A percentile compares a stretch with the other conserved stretches of the same genome.
These are phyloP conservation scores for Cathartes aura DNA, from an alignment of 2,113 vertebrate species.

Conservation along the genomic window DNA sequence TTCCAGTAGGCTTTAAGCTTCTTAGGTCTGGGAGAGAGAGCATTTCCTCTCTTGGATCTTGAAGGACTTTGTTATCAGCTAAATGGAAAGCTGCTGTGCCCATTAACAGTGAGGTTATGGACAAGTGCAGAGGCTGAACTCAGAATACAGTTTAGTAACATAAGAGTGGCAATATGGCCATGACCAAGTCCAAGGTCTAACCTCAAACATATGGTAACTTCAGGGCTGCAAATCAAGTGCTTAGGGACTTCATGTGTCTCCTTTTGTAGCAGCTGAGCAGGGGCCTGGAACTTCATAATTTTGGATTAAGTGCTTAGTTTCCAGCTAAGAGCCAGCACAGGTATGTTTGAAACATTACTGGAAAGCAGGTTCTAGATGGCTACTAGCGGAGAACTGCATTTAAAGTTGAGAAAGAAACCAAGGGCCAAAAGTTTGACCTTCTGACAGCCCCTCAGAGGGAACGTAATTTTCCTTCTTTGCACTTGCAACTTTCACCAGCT, in stretches of 20 bases:
- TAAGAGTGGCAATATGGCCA: neutral
- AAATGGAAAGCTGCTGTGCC: neutral
- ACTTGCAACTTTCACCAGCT: neutral
- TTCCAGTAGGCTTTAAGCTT: slow-evolving; percentile 15
- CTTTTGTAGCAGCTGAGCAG: neutral
- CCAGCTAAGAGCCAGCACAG: neutral
- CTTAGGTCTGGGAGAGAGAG: neutral
- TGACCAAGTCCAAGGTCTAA: neutral
- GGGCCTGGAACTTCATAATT: neutral
- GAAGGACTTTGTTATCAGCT: neutral
- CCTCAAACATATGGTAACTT: neutral
- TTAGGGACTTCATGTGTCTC: neutral
- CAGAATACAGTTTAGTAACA: neutral
- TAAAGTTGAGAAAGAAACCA: neutral
- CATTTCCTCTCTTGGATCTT: neutral
- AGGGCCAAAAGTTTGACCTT: neutral
- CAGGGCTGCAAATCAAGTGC: neutral
- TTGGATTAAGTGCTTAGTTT: neutral
- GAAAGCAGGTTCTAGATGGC: neutral
- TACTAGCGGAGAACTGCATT: neutral
- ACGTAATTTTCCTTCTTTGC: neutral
- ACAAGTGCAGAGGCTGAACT: neutral
- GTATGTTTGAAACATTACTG: neutral
- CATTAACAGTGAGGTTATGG: neutral
- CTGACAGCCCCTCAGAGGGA: neutral